Conservation (phyloP, 2,797 vertebrate species). For the Arrhamphus sclerolepis region DNA sequence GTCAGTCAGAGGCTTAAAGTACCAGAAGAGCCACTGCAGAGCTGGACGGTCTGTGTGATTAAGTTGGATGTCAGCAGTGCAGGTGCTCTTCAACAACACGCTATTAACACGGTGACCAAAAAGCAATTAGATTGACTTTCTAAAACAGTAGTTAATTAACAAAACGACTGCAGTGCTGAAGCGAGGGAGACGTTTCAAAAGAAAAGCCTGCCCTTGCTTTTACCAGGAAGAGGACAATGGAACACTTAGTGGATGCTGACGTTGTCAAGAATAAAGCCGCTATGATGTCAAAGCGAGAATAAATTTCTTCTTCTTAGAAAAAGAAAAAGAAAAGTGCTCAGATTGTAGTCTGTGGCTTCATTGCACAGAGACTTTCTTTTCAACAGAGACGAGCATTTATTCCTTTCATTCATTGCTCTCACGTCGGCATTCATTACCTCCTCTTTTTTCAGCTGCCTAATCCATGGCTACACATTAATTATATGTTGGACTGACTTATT, state of each 20-base stretch:
- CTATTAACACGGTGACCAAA: conserved; percentile 76
- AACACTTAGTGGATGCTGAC: background rate
- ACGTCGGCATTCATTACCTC: too few relatives aligned
- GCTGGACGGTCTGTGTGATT: conserved; percentile 56
- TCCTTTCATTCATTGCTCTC: too few relatives aligned
- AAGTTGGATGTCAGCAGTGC: conserved; percentile 43
- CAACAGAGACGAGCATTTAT: background rate
- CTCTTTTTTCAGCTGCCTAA: too few relatives aligned
- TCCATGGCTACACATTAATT: too few relatives aligned
- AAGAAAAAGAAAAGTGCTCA: background rate
- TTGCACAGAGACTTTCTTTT: background rate
- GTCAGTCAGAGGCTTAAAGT: background rate
- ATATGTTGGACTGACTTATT: too few relatives aligned
- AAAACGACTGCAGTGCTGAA: conserved; percentile 29
- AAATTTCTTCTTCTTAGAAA: background rate
- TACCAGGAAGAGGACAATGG: background rate
- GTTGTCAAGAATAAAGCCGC: conserved; percentile 11
- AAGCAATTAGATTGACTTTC: conserved; percentile 78
- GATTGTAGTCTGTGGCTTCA: too few relatives aligned
- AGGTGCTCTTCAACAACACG: conserved; percentile 64
- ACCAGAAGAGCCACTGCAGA: conserved; percentile 21
- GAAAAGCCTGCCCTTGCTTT: background rate
- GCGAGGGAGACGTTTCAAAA: conserved; percentile 6
- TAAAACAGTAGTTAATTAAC: conserved; percentile 77
- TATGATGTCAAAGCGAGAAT: conserved; percentile 7